Conservation (phyloP, 1,140 invertebrate genomes). For the Latrodectus geometricus region DNA sequence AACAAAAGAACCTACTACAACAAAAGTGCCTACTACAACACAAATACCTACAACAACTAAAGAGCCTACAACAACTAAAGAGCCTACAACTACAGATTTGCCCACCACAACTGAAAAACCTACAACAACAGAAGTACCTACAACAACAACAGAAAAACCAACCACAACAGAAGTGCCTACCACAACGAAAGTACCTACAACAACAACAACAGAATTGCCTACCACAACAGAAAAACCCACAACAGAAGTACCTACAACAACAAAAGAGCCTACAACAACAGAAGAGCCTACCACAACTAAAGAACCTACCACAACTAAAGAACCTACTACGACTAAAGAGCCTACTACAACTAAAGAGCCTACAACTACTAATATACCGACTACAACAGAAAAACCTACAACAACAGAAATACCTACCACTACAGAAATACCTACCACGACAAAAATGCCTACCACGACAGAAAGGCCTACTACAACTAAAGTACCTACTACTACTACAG, state of each 20-base stretch:
- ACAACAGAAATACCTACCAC: background rate
- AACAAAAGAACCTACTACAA: background rate
- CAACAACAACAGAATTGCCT: background rate
- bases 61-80: background rate
- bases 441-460: background rate
- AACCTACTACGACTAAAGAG: background rate
- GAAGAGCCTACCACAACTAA: background rate
- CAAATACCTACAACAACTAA: background rate
- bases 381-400: background rate
- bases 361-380: background rate
- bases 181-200: background rate
- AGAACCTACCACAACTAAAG: slow-evolving; percentile 7
- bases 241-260: background rate
- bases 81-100: background rate
- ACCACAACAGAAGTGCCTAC: background rate
- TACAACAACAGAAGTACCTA: slow-evolving; percentile 4
- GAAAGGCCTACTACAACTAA: background rate
- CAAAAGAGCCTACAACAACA: background rate
- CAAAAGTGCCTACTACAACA: background rate
- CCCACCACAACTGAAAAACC: background rate
- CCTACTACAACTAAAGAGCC: background rate
- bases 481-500: slow-evolving; percentile 12
- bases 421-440: background rate
- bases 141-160: background rate
- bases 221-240: background rate